Conservation (phyloP, 37 sponge, comb jelly and placozoan species). For the Ianthella basta region DNA sequence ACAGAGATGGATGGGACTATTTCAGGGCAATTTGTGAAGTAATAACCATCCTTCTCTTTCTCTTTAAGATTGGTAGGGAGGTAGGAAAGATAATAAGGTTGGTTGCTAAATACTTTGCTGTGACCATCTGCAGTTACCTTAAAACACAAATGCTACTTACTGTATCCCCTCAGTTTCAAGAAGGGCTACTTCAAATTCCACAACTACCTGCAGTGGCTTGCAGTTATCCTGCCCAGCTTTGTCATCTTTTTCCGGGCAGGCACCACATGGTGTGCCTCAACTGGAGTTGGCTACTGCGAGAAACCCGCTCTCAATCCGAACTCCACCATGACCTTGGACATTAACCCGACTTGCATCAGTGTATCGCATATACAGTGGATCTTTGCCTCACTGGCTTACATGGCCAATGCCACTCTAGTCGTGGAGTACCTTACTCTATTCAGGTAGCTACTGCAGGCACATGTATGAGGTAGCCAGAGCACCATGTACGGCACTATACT, state of each 20-base stretch:
- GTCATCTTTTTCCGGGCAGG: not conserved
- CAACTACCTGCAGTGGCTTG: not conserved
- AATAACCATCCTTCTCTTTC: too few species aligned
- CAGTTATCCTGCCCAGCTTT: not conserved
- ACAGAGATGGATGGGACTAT: too few species aligned
- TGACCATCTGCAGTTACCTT: too few species aligned
- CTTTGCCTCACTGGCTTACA: conserved; percentile 2
- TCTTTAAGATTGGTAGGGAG: too few species aligned
- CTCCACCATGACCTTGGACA: not conserved
- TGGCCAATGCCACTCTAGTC: not conserved
- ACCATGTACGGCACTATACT: too few species aligned
- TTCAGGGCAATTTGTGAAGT: too few species aligned
- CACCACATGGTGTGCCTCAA: not conserved
- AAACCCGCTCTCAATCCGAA: not conserved
- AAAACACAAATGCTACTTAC: too few species aligned
- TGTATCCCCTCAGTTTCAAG: too few species aligned
- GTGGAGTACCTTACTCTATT: not conserved
- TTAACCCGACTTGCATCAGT: not conserved
- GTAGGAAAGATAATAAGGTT: too few species aligned
- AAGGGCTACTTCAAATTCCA: not conserved
- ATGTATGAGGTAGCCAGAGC: too few species aligned
- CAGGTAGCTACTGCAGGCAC: not conserved
- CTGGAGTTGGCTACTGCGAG: not conserved
- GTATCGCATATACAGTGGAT: not conserved
- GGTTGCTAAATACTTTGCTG: too few species aligned